phyloP scores from a whole-genome alignment of 1,140 invertebrate genomes.

The Leptonema lineaticorne region DNA sequence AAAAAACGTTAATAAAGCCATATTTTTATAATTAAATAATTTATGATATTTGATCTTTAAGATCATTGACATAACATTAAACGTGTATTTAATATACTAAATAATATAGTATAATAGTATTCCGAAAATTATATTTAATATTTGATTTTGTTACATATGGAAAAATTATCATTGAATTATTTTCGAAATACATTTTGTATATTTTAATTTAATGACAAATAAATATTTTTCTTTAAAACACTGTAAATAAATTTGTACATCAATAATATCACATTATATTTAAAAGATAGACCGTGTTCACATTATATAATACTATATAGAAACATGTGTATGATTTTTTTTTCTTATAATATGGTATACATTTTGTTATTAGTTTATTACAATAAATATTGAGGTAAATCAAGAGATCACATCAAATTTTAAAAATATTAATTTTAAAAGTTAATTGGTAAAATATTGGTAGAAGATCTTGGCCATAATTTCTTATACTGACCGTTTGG shows the following conservation, averaged over 20 bases:
- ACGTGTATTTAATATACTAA: too few species aligned
- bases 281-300: not conserved
- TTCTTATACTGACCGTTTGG: slow-evolving; percentile 12
- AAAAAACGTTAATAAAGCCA: too few species aligned
- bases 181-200: too few species aligned
- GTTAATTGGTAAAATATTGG: slow-evolving; percentile 1
- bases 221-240: not conserved
- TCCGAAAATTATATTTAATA: too few species aligned
- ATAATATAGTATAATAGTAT: too few species aligned
- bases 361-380: not conserved
- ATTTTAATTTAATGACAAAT: too few species aligned
- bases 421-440: not conserved
- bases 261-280: not conserved
- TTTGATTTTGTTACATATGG: too few species aligned
- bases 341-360: slow-evolving; percentile 6
- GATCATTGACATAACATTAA: too few species aligned
- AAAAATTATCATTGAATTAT: too few species aligned
- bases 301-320: not conserved
- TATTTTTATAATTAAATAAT: too few species aligned
- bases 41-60: too few species aligned
- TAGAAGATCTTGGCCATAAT: not conserved
- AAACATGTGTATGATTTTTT: not conserved
- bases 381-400: not conserved
- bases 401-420: not conserved
- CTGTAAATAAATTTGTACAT: not conserved